Conservation (phyloP, 1,140 invertebrate species). For the Drosophila miranda region DNA sequence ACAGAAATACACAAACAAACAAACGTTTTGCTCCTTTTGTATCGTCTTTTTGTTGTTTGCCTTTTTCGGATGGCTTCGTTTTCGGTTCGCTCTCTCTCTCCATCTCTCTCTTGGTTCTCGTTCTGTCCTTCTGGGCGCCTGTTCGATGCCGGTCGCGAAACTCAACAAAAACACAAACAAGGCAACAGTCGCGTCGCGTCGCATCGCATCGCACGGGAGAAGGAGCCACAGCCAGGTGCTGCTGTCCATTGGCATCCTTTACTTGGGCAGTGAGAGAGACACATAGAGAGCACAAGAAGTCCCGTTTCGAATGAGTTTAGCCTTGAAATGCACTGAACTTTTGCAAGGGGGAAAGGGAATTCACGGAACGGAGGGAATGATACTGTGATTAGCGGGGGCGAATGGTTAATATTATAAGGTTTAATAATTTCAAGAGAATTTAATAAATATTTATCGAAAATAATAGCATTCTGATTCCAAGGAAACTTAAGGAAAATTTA, state of each 20-base stretch:
- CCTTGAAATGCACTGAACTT: too few relatives aligned
- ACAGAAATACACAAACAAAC: slow-evolving; percentile 26
- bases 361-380: too few relatives aligned
- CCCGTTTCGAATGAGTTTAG: too few relatives aligned
- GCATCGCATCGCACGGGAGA: not conserved
- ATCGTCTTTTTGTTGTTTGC: slow-evolving; percentile 47
- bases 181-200: slow-evolving; percentile 1
- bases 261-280: not conserved
- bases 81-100: slow-evolving; percentile 19
- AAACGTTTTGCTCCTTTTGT: slow-evolving; percentile 7
- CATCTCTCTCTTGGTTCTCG: slow-evolving; percentile 6
- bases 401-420: too few relatives aligned
- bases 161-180: slow-evolving; percentile 81
- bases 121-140: slow-evolving; percentile 68
- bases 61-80: slow-evolving; percentile 37
- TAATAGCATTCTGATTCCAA: too few relatives aligned
- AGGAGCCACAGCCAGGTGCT: too few relatives aligned
- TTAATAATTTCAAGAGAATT: too few relatives aligned
- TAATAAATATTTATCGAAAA: too few relatives aligned
- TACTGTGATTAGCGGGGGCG: too few relatives aligned
- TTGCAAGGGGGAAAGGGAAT: too few relatives aligned
- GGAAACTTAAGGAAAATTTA: too few relatives aligned
- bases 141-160: slow-evolving; percentile 72
- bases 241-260: not conserved
- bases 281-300: too few relatives aligned